phyloP scores from a whole-genome alignment of 2,797 vertebrate species.

The Phataginus tetradactyla region DNA sequence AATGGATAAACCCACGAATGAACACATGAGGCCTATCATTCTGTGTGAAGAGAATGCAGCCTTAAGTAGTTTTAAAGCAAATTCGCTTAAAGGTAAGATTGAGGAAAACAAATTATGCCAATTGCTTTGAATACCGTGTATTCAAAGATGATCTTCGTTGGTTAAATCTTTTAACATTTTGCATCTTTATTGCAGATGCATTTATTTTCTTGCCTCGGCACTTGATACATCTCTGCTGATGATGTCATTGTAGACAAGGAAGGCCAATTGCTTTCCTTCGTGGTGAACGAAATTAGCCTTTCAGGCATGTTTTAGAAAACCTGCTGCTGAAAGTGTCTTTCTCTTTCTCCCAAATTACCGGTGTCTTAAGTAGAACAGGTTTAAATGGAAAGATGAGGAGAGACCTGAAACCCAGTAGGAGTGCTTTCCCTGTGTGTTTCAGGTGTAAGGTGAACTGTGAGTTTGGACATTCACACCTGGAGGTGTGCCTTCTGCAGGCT shows the following conservation, averaged over 20 bases:
- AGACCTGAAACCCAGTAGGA: background rate
- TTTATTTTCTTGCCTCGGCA: background rate
- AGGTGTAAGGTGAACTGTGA: background rate
- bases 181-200: background rate
- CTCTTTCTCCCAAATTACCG: background rate
- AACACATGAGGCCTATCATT: accelerated
- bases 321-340: background rate
- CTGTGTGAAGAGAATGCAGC: background rate
- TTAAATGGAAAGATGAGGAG: background rate
- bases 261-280: background rate
- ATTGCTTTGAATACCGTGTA: background rate
- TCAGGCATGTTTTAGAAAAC: accelerated
- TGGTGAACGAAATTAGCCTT: background rate
- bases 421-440: background rate
- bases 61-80: background rate
- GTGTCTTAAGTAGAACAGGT: background rate
- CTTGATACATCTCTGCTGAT: background rate
- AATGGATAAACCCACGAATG: accelerated
- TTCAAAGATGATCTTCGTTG: background rate
- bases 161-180: background rate
- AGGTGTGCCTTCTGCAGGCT: background rate
- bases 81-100: background rate
- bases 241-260: background rate
- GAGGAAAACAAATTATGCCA: background rate
- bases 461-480: accelerated